These are phyloP conservation scores for Cistogaster globosa DNA, from an alignment of 2,888 invertebrate species.

Conservation along the genomic window DNA sequence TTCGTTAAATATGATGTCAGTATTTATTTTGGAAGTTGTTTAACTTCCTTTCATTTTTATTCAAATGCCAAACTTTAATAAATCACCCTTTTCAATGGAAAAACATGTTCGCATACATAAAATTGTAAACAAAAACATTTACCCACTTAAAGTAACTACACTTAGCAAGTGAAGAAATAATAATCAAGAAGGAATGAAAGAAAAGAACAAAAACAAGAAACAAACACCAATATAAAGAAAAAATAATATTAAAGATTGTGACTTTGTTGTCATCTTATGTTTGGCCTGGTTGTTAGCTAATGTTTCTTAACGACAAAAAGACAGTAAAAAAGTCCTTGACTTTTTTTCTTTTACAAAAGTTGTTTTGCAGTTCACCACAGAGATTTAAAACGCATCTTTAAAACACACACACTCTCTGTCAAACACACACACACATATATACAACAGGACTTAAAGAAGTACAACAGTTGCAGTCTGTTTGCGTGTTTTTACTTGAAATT, in stretches of 20 bases:
- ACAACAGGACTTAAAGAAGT: slow-evolving; percentile 28
- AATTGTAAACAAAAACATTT: background rate
- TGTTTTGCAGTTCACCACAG: slow-evolving; percentile 30
- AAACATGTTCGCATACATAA: background rate
- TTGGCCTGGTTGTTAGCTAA: slow-evolving; percentile 63
- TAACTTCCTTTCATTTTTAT: background rate
- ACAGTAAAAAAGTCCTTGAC: slow-evolving; percentile 28
- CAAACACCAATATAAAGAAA: background rate
- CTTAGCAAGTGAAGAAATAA: slow-evolving; percentile 7
- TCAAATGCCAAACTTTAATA: background rate
- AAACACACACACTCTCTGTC: background rate
- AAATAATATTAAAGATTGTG: slow-evolving; percentile 44
- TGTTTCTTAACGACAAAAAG: slow-evolving; percentile 43
- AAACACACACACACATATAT: background rate
- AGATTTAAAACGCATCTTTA: slow-evolving; percentile 66
- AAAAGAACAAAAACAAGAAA: slow-evolving; percentile 14
- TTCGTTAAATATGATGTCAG: too few species aligned
- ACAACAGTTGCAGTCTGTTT: slow-evolving; percentile 47
- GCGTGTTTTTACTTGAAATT: slow-evolving; percentile 33
- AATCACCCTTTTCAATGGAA: background rate
- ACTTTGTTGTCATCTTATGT: slow-evolving; percentile 64
- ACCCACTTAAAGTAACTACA: background rate
- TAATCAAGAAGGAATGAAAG: slow-evolving; percentile 5
- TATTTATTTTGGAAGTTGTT: too few species aligned
- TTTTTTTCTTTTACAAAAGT: slow-evolving; percentile 24